Evolutionary conservation across 2,888 invertebrate genomes (phyloP), one percentile per base, ranked within the genome.

Genomic region (Schizaphis graminum): DNA sequence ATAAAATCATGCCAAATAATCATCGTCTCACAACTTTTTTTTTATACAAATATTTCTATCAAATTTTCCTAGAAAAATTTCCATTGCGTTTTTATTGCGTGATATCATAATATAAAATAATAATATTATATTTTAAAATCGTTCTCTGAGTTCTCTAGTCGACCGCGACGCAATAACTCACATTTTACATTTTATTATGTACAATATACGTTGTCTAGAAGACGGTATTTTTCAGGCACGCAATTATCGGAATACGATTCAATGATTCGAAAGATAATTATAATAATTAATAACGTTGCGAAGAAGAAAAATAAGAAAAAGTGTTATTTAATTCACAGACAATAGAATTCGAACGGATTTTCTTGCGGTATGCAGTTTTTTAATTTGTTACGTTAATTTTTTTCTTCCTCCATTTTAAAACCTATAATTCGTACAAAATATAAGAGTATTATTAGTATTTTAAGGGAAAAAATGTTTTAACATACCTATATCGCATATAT

Each of bases 371-470:
- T 21, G 77, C 21, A 8, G 35, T 77, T 21, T 77, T 21, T 61
- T 61, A 2, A 44, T 44, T 89, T 24, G 41, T 44, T 57, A n/a
- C 16, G 56, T 61, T 61, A 0, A n/a, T 35, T 47, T 85, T 91
- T 67, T 67, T 49, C 49, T 10, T n/a, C 35, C 88, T 49, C 13
- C 56, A 26, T 91, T 53, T 41, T 41, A 0, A 86, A 53, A 41
- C 86, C n/a, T 86, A 86, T 86, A 53, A 93, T 86, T 94, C 86
- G 91, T 94, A 94, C 89, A 90, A 94, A 91, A 85, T 49, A 91
- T 53, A 91, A 67, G 86, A 94, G 91, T 94, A 94, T 94, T 91
- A 91, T 94, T 94, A 94, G 94, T 91, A 24, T 94, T 85, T 87
- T 94, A 94, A 94, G 91, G 67, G 24, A 28, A 41, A 92, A 44